Base-by-base conservation (phyloP, 2,888 invertebrate genomes). In the Drosophila anomalata region DNA sequence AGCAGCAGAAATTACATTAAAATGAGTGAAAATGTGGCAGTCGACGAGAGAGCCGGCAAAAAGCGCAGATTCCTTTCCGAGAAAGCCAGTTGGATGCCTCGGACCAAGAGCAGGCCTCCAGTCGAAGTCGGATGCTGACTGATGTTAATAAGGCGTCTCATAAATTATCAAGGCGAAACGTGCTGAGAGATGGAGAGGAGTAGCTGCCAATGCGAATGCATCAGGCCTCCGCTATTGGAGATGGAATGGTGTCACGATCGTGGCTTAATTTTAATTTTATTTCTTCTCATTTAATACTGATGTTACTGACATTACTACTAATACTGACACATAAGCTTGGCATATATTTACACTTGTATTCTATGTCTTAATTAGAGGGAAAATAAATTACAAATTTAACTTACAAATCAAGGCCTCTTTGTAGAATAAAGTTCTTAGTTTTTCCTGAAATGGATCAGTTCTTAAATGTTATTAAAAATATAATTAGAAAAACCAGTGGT, bases 101-200 rank as follows among this genome's bases (percentile, higher is more conserved):
- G 26, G 70, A 44, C 55, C 65, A 51, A 53, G 53, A n/a, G 22
- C 29, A 29, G 14, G 71, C 41, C 20, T 42, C 41, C 8, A 42
- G 41, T 17, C 41, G 41, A 3, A 42, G 41, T 17, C 62, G 68
- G 57, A 53, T 67, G 67, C 73, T 79, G 84, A 87, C 79, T 88
- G 87, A 89, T 88, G 88, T 89, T 88, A 88, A 88, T 88, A 88
- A 88, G 87, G 87, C 87, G 88, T 86, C 87, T 88, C 87, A 88
- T 88, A 88, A 88, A 88, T 88, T 88, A 88, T 88, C 89, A 84
- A 70, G 70, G 76, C 79, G 60, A 81, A 84, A 78, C 80, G 79
- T 82, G 80, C 79, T 53, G 80, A 74, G 74, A 56, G 63, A 60
- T 51, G 61, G 46, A 48, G 54, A 46, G 69, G 72, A 62, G 52